Conservation (phyloP, 1,140 invertebrate genomes). For the Procambarus virginalis region DNA sequence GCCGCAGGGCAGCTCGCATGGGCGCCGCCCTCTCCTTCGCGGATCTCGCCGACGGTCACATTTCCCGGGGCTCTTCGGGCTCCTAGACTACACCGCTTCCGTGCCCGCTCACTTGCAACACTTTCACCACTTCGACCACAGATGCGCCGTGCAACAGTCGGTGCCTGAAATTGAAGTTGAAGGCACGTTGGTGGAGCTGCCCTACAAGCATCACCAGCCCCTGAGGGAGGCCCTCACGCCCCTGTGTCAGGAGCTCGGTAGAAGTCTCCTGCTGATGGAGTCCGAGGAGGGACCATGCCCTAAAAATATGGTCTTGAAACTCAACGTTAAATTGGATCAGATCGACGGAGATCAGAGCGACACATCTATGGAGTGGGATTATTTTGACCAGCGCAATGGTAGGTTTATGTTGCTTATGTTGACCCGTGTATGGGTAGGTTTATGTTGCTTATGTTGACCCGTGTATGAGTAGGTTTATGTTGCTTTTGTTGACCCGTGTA, state of each 20-base stretch:
- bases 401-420: too few relatives aligned
- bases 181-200: conserved; percentile 39
- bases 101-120: conserved; percentile 49
- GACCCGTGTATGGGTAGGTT: too few relatives aligned
- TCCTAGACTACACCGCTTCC: conserved; percentile 47
- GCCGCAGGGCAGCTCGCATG: conserved; percentile 12
- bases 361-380: conserved; percentile 61
- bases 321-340: conserved; percentile 48
- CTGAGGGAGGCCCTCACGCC: conserved; percentile 48
- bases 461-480: too few relatives aligned
- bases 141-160: neutral
- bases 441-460: too few relatives aligned
- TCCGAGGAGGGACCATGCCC: neutral
- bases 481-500: too few relatives aligned
- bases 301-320: conserved; percentile 39
- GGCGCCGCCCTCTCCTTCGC: conserved; percentile 36
- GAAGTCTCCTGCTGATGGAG: conserved; percentile 28
- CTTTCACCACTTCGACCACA: conserved; percentile 9
- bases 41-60: conserved; percentile 17
- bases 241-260: conserved; percentile 46
- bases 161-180: conserved; percentile 52
- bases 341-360: conserved; percentile 46
- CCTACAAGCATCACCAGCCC: conserved; percentile 41
- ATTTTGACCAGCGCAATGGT: too few relatives aligned
- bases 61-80: neutral